A percentile compares a stretch with the other conserved stretches of the same genome.
These are phyloP conservation scores for Hemaris fuciformis DNA, from an alignment of 2,888 invertebrate genomes.

Conservation along the genomic window DNA sequence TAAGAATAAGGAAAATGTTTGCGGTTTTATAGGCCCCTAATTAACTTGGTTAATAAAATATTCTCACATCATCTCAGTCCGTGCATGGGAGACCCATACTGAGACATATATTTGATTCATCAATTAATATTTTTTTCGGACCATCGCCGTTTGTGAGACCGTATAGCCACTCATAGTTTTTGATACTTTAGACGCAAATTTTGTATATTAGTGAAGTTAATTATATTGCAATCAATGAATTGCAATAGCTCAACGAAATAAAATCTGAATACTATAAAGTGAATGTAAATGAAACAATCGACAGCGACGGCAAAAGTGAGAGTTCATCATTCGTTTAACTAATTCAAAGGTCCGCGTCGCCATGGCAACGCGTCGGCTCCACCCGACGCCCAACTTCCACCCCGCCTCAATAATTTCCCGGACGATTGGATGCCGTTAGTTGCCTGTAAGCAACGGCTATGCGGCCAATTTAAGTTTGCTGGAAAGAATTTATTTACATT, in stretches of 20 bases:
- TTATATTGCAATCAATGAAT: not conserved
- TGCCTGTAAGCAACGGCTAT: constrained; percentile 55
- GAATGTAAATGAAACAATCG: constrained; percentile 32
- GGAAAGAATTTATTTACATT: constrained; percentile 26
- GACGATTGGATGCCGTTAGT: constrained; percentile 58
- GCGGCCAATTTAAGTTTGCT: constrained; percentile 59
- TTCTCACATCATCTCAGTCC: too few species aligned
- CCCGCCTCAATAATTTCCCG: constrained; percentile 64
- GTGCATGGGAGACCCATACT: too few species aligned
- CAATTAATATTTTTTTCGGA: too few species aligned
- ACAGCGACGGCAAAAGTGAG: constrained; percentile 44
- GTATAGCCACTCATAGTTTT: too few species aligned
- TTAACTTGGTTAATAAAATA: too few species aligned
- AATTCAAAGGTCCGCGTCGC: constrained; percentile 63
- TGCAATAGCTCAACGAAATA: not conserved
- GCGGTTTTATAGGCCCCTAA: not conserved
- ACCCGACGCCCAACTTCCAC: constrained; percentile 46
- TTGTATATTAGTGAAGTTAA: too few species aligned
- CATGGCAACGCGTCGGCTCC: constrained; percentile 59
- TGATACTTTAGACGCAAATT: too few species aligned
- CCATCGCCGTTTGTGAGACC: too few species aligned
- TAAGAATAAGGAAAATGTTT: not conserved
- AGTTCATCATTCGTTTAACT: constrained; percentile 70
- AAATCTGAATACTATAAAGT: constrained; percentile 1
- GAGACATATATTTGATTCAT: too few species aligned